Evolutionary conservation across 2,113 vertebrate species (phyloP).

Genomic region (Taxidea taxus): DNA sequence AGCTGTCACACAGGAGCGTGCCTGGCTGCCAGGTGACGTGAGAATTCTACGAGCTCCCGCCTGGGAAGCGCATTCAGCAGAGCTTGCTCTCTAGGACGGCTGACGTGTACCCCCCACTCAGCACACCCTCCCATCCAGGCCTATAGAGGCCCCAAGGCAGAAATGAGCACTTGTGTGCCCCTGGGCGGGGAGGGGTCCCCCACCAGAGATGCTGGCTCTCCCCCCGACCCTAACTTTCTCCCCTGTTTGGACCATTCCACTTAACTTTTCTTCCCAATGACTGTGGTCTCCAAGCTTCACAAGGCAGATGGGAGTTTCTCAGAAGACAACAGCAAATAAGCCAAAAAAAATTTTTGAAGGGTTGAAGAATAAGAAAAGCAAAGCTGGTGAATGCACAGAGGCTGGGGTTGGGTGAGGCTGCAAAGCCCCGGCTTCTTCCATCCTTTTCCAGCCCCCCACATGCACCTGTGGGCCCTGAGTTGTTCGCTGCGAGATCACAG

Average conservation of each 20-base stretch:
- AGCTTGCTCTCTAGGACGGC: not conserved
- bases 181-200: not conserved
- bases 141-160: not conserved
- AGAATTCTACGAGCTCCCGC: rapidly evolving
- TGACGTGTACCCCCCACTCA: rapidly evolving
- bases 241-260: not conserved
- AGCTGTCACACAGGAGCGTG: not conserved
- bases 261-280: not conserved
- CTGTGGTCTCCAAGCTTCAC: not conserved
- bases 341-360: not conserved
- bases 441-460: rapidly evolving
- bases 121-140: rapidly evolving
- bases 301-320: not conserved
- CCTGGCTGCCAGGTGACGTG: no score
- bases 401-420: not conserved
- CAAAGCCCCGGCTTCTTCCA: not conserved
- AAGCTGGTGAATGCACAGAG: not conserved
- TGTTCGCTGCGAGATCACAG: rapidly evolving
- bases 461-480: rapidly evolving
- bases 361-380: not conserved
- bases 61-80: rapidly evolving
- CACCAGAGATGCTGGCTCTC: not conserved
- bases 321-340: not conserved
- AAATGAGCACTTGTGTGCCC: not conserved
- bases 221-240: not conserved